Evolutionary conservation across 2,113 vertebrate genomes (phyloP), one percentile per base, ranked within the genome.

Genomic region (Corythaeola cristata): DNA sequence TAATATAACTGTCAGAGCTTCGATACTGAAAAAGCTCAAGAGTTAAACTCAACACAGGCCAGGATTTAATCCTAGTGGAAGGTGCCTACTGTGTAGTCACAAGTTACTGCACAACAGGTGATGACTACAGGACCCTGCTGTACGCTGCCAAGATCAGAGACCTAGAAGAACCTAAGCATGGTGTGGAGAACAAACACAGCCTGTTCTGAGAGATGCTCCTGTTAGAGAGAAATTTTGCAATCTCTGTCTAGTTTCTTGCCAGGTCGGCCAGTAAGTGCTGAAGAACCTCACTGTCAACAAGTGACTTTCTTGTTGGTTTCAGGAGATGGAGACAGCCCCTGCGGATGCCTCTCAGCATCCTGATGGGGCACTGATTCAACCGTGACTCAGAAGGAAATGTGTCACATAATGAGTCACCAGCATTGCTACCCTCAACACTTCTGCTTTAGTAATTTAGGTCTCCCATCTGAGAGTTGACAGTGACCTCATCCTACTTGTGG

Each of bases 341-440:
- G 33, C 11, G 1, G 8, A 73, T 76, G 50, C 26, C 49, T 75
- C 45, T 77, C 26, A 5, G 72, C 39, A 41, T 86, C 76, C 55
- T 63, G 73, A 67, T 3, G 5, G 72, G 47, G 18, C 75, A 73
- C 24, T 56, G 90, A 91, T 88, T 92, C 55, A 77, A 6, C 41
- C 2, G 0, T 83, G 88, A 86, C 88, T 95, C 92, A 95, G 55
- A 92, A 94, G 79, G 72, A 93, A 93, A 94, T 74, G 79, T 96
- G 85, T 94, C 95, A 84, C 26, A 1, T 27, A 53, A 44, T 88
- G 85, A 97, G 56, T 95, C 96, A 96, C 52, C 90, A 35, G 64
- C 41, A 72, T 22, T 4, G 5, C 69, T 81, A 68, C 39, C 58
- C 63, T 16, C 21, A 83, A 4, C 79, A 84, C 73, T 63, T 88